Conservation (phyloP, 2,797 vertebrate species). For the Ctenopoma kingsleyae region DNA sequence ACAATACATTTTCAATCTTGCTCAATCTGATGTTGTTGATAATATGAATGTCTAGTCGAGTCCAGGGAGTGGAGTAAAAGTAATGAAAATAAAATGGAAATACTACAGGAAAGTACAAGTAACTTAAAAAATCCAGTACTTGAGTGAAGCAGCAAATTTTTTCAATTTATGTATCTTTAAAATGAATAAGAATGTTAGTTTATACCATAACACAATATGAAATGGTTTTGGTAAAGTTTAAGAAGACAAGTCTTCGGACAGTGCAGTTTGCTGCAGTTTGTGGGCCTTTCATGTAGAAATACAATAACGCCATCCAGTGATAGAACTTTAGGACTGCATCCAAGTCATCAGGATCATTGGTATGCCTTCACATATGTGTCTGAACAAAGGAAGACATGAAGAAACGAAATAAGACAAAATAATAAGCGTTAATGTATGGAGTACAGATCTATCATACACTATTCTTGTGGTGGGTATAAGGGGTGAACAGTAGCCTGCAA, state of each 20-base stretch:
- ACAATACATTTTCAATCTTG: no score
- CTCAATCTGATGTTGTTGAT: no score
- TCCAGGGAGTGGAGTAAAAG: no score
- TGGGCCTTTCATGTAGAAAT: not conserved
- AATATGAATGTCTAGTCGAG: no score
- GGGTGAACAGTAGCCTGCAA: not conserved
- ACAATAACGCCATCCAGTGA: constrained; percentile 31
- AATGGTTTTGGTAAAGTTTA: not conserved
- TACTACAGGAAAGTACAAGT: no score
- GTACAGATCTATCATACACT: not conserved
- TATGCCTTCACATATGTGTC: not conserved
- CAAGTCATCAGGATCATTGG: not conserved
- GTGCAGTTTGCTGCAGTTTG: not conserved
- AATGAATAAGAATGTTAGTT: not conserved
- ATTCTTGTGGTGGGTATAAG: not conserved
- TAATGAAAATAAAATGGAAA: no score
- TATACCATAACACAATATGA: not conserved
- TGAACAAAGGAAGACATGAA: not conserved
- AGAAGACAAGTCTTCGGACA: not conserved
- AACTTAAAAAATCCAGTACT: no score
- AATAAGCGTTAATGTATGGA: not conserved
- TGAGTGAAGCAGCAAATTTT: not conserved
- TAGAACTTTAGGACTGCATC: not conserved
- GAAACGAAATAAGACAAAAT: not conserved
- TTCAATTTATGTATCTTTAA: not conserved